Base-by-base conservation (phyloP, 1,140 invertebrate genomes). In the Diachasmimorpha longicaudata region DNA sequence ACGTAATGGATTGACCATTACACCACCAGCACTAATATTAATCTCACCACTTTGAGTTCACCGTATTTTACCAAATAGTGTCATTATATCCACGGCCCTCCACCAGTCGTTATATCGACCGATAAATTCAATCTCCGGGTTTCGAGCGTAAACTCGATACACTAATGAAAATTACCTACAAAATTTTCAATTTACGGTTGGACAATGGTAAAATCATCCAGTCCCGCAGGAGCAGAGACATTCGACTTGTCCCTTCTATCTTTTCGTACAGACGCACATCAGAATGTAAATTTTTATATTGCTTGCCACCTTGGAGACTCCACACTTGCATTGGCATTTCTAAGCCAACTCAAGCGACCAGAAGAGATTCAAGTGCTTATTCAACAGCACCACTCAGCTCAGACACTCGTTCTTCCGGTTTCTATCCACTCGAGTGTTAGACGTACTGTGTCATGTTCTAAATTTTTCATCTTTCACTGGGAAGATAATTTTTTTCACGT, bases 1-100 rank as follows among this genome's bases (percentile, higher is more conserved):
- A 67, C 74, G 70, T 78, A 78, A 80, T 80, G 75, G 75, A 78
- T 80, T 66, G 74, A 63, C 63, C 77, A 71, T 72, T 73, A 75
- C 63, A 16, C 19, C 36, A 6, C 68, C 68, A 42, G 39, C 68
- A 46, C n/a, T 63, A 73, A 63, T 63, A 63, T 25, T 63, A 63
- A 55, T 55, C 19, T 21, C 21, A 44, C 71, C 31, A 55, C 58
- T 73, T 74, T 42, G 44, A 77, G 72, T 72, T 75, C 77, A 23
- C 16, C 11, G 37, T 75, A 55, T 77, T 77, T 77, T 74, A 79
- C 76, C 72, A 58, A 72, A 72, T 69, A 77, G 70, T 46, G 36
- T 69, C 68, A 69, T 75, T 48, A 79, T 19, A 9, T 52, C 21
- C 14, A 6, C 10, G 8, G 42, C 44, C 5, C 21, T 39, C 8